These are phyloP conservation scores for Heliconius aoede DNA, from an alignment of 2,888 invertebrate species.

Conservation along the genomic window DNA sequence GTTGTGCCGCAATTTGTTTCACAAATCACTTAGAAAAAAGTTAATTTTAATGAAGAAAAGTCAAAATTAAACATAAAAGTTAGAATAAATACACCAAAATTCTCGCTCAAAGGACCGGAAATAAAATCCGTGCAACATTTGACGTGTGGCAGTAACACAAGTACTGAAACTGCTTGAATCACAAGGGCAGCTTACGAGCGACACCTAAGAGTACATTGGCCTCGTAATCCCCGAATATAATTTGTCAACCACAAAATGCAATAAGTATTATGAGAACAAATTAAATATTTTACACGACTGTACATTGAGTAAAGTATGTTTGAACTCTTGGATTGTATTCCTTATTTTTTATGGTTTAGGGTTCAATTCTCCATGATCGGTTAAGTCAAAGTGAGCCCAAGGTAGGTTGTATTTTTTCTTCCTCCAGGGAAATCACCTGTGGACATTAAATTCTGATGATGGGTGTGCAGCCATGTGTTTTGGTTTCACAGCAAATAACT, in stretches of 20 bases:
- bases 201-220: slow-evolving; percentile 4
- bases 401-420: slow-evolving; percentile 36
- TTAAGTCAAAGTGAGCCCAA: slow-evolving; percentile 2
- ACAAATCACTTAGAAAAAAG: not conserved
- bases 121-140: not conserved
- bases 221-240: slow-evolving; percentile 54
- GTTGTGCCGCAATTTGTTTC: too few species aligned
- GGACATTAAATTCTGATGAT: slow-evolving; percentile 71
- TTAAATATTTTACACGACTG: slow-evolving; percentile 70
- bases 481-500: slow-evolving; percentile 45
- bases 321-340: slow-evolving; percentile 5
- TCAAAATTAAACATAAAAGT: not conserved
- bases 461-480: slow-evolving; percentile 47
- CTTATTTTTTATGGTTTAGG: slow-evolving; percentile 22
- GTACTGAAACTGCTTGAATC: not conserved
- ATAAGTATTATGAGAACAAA: slow-evolving; percentile 65
- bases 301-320: slow-evolving; percentile 34
- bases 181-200: not conserved
- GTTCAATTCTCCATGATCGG: not conserved
- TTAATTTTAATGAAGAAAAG: not conserved
- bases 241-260: slow-evolving; percentile 69
- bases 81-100: not conserved
- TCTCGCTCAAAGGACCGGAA: not conserved
- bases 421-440: slow-evolving; percentile 70
- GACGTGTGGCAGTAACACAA: not conserved